These are phyloP conservation scores for Cataglyphis rosenhaueri DNA, from an alignment of 2,888 invertebrate species.

Conservation along the genomic window DNA sequence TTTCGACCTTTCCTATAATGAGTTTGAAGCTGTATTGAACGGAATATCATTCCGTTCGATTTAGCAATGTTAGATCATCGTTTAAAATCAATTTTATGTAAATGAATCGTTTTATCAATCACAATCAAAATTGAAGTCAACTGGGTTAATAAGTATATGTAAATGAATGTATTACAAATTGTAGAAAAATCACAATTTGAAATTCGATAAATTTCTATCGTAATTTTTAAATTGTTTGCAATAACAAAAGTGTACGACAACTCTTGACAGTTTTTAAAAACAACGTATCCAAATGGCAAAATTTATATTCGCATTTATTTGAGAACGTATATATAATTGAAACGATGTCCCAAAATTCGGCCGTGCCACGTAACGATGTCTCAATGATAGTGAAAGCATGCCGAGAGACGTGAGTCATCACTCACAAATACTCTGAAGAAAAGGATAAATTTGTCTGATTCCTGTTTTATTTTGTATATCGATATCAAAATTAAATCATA, in stretches of 20 bases:
- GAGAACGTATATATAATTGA: slow-evolving; percentile 44
- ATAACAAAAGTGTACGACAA: not conserved
- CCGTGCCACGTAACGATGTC: slow-evolving; percentile 42
- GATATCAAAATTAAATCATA: not conserved
- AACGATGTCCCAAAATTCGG: slow-evolving; percentile 16
- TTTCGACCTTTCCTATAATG: not conserved
- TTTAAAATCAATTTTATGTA: not conserved
- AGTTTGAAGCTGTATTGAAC: slow-evolving; percentile 14
- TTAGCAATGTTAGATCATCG: slow-evolving; percentile 2
- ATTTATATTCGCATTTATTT: slow-evolving; percentile 42
- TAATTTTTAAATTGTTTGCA: not conserved
- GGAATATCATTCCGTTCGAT: slow-evolving; percentile 38
- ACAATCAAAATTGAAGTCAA: not conserved
- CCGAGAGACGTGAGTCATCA: slow-evolving; percentile 67
- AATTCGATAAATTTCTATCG: not conserved
- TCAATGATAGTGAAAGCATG: slow-evolving; percentile 69
- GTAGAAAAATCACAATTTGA: not conserved
- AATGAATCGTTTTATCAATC: not conserved
- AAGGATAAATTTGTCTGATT: slow-evolving; percentile 1
- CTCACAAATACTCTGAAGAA: slow-evolving; percentile 59
- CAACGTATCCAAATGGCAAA: not conserved
- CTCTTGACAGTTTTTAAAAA: slow-evolving; percentile 31
- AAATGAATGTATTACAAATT: not conserved
- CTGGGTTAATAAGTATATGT: not conserved
- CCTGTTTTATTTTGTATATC: not conserved